Evolutionary conservation across 1,140 invertebrate species (phyloP).

Genomic region (Drosophila elegans): DNA sequence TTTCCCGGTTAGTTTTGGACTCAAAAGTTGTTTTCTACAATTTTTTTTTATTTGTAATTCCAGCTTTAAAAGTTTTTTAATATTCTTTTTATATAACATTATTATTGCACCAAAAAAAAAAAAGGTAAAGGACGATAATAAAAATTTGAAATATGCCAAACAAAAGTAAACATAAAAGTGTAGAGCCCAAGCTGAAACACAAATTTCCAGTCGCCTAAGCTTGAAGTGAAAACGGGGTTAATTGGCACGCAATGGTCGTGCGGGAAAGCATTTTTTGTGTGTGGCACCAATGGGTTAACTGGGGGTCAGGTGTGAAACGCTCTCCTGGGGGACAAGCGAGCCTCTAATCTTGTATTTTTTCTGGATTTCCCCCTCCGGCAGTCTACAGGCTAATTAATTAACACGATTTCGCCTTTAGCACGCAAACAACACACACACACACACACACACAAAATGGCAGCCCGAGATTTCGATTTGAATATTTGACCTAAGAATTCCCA

Average conservation of each 20-base stretch:
- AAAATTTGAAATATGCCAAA: not conserved
- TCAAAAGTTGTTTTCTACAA: too few relatives aligned
- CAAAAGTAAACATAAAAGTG: not conserved
- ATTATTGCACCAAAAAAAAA: not conserved
- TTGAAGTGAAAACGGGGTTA: conserved; percentile 45
- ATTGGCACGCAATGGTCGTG: conserved; percentile 49
- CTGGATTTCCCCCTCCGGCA: conserved; percentile 3
- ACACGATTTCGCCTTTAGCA: conserved; percentile 61
- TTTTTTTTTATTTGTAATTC: too few relatives aligned
- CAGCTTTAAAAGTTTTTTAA: too few relatives aligned
- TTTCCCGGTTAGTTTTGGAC: too few relatives aligned
- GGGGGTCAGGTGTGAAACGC: conserved; percentile 16
- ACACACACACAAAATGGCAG: conserved; percentile 6
- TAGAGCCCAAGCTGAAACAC: not conserved
- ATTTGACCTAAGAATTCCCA: conserved; percentile 34
- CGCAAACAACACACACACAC: conserved; percentile 26
- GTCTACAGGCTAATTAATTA: conserved; percentile 64
- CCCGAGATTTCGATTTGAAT: conserved; percentile 25
- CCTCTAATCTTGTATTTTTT: conserved; percentile 8
- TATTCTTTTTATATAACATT: too few relatives aligned
- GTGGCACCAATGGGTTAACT: conserved; percentile 1
- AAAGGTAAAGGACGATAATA: not conserved
- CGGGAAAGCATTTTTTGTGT: conserved; percentile 2
- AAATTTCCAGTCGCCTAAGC: conserved; percentile 25
- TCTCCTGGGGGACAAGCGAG: not conserved